Base-by-base conservation (phyloP, 2,113 vertebrate species). In the Psettodes erumei region DNA sequence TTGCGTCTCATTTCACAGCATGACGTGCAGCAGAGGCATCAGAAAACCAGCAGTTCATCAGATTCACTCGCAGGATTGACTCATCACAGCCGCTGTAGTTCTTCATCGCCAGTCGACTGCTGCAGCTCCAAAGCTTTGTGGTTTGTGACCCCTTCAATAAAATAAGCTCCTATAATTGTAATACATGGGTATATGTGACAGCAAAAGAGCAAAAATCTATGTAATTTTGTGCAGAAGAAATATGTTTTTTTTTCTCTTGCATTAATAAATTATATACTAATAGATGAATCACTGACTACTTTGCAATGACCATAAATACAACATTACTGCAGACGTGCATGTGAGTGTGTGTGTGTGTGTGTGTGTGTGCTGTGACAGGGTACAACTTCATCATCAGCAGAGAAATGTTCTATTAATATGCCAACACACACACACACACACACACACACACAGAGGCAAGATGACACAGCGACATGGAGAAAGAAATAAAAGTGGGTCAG, bases 341-440 rank as follows among this genome's bases (percentile, higher is more conserved):
- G 33, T 50, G 28, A n/a, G 43, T 28, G 27, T 50, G 18, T 37
- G 19, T 45, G 11, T 43, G 27, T 53, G 37, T 65, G 21, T 69
- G 48, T 53, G 38, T 75, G 23, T 68, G 63, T 62, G 12, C 33
- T 63, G 71, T 66, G 45, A 60, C 28, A 50, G 55, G 47, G 21
- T 60, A 18, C 76, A 75, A 83, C 79, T 59, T 75, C 54, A 83
- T 83, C 64, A 71, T 68, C 84, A 80, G 60, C 19, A 4, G 50
- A 75, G 64, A 59, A 67, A 79, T 62, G 66, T 59, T 37, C 79
- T 86, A 83, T 81, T 70, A 78, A 81, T 86, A 84, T 12, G 80
- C 59, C 28, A 30, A 56, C 32, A 66, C 55, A 64, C 40, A 35
- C 69, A 66, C 68, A 48, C 42, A 58, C 59, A 58, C 60, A 71